Percentiles rank a stretch among this genome's conserved stretches.
phyloP scores from a whole-genome alignment of 2,113 vertebrate genomes.

The Phycodurus eques region DNA sequence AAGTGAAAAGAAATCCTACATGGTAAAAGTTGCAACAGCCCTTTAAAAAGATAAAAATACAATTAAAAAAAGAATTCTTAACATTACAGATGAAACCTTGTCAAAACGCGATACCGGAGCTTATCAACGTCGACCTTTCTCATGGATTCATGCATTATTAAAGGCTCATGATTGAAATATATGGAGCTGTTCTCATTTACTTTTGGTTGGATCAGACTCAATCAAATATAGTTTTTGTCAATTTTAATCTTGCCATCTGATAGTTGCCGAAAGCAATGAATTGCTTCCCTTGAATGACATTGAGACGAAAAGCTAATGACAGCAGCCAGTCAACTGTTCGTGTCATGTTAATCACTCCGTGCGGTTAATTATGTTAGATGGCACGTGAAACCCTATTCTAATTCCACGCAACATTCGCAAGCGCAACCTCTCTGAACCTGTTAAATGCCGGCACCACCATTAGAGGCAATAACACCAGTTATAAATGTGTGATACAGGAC shows the following conservation, averaged over 20 bases:
- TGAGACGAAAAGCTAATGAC: constrained; percentile 39
- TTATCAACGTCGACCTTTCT: not conserved
- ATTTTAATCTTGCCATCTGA: not conserved
- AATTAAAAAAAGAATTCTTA: not conserved
- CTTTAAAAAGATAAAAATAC: not conserved
- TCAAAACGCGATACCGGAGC: not conserved
- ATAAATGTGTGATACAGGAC: constrained; percentile 21
- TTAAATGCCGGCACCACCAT: constrained; percentile 15
- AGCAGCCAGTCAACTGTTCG: constrained; percentile 13
- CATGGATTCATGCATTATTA: not conserved
- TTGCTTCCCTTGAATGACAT: constrained; percentile 44
- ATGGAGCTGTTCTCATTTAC: not conserved
- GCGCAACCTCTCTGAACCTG: constrained; percentile 16
- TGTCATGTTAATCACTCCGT: constrained; percentile 24
- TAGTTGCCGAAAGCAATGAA: constrained; percentile 31
- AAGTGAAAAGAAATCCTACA: too few relatives aligned
- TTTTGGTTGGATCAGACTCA: constrained; percentile 11
- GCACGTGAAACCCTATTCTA: constrained; percentile 18
- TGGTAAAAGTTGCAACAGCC: not conserved
- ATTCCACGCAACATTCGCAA: not conserved
- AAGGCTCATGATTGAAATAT: not conserved
- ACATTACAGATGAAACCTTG: not conserved
- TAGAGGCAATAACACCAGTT: constrained; percentile 11
- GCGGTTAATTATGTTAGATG: constrained; percentile 36
- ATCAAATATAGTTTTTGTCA: not conserved